These are phyloP conservation scores for Archivesica marissinica DNA, from an alignment of 1,140 invertebrate genomes.

Conservation along the genomic window DNA sequence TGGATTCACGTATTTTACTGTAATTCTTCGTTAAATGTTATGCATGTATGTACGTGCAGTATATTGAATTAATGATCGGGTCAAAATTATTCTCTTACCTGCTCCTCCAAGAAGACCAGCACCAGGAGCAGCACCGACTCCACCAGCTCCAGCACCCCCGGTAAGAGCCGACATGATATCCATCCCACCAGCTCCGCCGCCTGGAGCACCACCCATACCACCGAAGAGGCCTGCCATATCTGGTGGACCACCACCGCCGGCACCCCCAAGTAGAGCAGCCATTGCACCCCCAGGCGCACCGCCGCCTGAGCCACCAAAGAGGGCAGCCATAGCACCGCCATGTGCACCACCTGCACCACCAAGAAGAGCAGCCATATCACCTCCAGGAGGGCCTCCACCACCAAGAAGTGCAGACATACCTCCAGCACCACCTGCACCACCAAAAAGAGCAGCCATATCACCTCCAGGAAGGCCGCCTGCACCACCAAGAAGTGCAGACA, in stretches of 20 bases:
- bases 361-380: not conserved
- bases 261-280: not conserved
- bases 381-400: not conserved
- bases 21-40: too few species aligned
- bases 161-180: not conserved
- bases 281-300: not conserved
- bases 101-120: not conserved
- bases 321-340: not conserved
- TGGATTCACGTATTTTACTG: too few species aligned
- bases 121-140: not conserved
- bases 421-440: not conserved
- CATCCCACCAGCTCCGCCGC: slow-evolving; percentile 3
- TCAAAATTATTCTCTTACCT: too few species aligned
- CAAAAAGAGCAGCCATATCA: not conserved
- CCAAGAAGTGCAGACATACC: not conserved
- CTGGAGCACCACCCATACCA: not conserved
- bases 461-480: not conserved
- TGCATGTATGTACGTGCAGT: too few species aligned
- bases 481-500: not conserved
- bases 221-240: not conserved
- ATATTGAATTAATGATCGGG: too few species aligned
- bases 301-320: not conserved
- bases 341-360: not conserved
- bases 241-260: not conserved
- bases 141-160: not conserved